A percentile compares a stretch with the other conserved stretches of the same genome.
Conservation (phyloP, 2,888 invertebrate genomes). For the Leistus spinibarbis region DNA sequence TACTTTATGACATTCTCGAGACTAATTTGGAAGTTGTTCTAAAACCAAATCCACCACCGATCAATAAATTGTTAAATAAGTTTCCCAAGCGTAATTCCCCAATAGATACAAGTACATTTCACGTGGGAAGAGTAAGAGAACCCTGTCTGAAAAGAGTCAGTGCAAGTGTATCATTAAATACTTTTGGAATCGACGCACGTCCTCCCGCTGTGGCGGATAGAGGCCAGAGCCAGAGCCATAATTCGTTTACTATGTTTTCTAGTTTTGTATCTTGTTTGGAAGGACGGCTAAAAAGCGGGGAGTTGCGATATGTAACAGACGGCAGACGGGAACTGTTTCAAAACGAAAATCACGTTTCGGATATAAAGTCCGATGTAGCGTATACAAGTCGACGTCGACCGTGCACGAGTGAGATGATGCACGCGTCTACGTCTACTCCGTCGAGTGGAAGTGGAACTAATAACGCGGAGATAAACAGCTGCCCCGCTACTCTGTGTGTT, state of each 20-base stretch:
- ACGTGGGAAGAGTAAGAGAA: background rate
- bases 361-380: background rate
- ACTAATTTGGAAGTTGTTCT: background rate
- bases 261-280: constrained; percentile 20
- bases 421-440: background rate
- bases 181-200: constrained; percentile 23
- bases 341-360: background rate
- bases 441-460: background rate
- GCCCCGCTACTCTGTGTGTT: background rate
- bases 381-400: too few species aligned
- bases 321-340: background rate
- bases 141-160: background rate
- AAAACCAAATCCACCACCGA: background rate
- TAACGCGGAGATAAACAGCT: background rate
- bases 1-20: background rate
- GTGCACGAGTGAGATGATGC: background rate
- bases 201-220: background rate
- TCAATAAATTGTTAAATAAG: background rate
- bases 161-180: constrained; percentile 16
- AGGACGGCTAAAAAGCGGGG: background rate
- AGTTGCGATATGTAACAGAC: background rate
- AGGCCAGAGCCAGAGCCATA: background rate
- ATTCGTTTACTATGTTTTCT: constrained; percentile 19
- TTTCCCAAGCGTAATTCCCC: background rate
- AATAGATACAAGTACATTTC: background rate